Base-by-base conservation (phyloP, 1,140 invertebrate genomes). In the Zaprionus kolodkinae region DNA sequence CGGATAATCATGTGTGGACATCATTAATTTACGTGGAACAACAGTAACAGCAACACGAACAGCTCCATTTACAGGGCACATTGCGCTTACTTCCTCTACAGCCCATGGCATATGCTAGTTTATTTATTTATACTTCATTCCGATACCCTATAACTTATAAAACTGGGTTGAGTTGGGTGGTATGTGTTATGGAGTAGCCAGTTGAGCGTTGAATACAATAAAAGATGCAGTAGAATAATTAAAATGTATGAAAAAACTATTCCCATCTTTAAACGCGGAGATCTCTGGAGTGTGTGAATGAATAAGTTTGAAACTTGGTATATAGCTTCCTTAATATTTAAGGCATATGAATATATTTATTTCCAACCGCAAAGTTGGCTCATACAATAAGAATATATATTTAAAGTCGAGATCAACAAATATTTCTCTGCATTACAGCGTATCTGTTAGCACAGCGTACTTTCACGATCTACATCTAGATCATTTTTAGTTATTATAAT, bases 1-100 rank as follows among this genome's bases (percentile, higher is more conserved):
- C 61, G 68, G 52, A 48, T 36, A 71, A 3, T 45, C 40, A 45
- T 40, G 40, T 15, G n/a, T 45, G 27, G 57, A 43, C 65, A 85
- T 89, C 85, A 88, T 88, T 88, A 88, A 72, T 72, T 70, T 43
- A 3, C n/a, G n/a, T n/a, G 12, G 36, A 59, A 10, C 27, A 30
- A 30, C 27, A 30, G 33, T 21, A 36, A 38, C 55, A 17, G 48
- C 15, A 45, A 27, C 9, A 48, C 27, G 60, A 52, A 69, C 59
- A 72, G 43, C 63, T 72, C 55, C 70, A 72, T 72, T 63, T 55
- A 63, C 45, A 63, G 33, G 45, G 35, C 21, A 17, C 30, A 43
- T 63, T 36, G 48, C 35, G 15, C 13, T 40, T 59, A 66, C 69
- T 72, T 65, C 69, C 69, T 65, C 69, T 50, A 1, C 27, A 21